Conservation (phyloP, 2,113 vertebrate species). For the Callionymus lyra region DNA sequence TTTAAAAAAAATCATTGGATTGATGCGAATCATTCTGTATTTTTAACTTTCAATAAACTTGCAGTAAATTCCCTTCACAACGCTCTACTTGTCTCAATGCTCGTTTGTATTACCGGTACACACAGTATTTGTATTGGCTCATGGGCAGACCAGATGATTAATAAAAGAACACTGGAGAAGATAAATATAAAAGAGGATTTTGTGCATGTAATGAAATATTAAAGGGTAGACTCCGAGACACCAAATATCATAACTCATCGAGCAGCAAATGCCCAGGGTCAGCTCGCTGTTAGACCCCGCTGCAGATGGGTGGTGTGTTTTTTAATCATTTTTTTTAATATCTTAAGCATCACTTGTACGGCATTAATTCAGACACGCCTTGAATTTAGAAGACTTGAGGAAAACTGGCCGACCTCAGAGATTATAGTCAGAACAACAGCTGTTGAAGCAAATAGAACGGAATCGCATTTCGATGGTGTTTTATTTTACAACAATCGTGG, state of each 20-base stretch:
- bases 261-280: slow-evolving; percentile 55
- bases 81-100: not conserved
- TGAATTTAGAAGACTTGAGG: slow-evolving; percentile 41
- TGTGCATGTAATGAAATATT: slow-evolving; percentile 72
- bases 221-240: slow-evolving; percentile 62
- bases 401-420: not conserved
- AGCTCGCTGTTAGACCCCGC: slow-evolving; percentile 33
- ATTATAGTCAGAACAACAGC: too few relatives aligned
- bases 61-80: slow-evolving; percentile 2
- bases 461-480: too few relatives aligned
- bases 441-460: too few relatives aligned
- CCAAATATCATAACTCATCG: slow-evolving; percentile 68
- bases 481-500: too few relatives aligned
- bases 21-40: too few relatives aligned
- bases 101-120: not conserved
- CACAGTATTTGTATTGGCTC: slow-evolving; percentile 1
- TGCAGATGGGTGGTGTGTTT: slow-evolving; percentile 55
- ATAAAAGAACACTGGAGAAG: slow-evolving; percentile 54
- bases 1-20: too few relatives aligned
- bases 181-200: slow-evolving; percentile 57
- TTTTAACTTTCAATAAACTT: too few relatives aligned
- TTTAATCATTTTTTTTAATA: slow-evolving; percentile 69
- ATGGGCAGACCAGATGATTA: slow-evolving; percentile 45
- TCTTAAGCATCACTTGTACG: slow-evolving; percentile 57
- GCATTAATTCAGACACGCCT: slow-evolving; percentile 66